Evolutionary conservation across 2,797 vertebrate species (phyloP), one percentile per base, ranked within the genome.

Genomic region (Microcaecilia unicolor): DNA sequence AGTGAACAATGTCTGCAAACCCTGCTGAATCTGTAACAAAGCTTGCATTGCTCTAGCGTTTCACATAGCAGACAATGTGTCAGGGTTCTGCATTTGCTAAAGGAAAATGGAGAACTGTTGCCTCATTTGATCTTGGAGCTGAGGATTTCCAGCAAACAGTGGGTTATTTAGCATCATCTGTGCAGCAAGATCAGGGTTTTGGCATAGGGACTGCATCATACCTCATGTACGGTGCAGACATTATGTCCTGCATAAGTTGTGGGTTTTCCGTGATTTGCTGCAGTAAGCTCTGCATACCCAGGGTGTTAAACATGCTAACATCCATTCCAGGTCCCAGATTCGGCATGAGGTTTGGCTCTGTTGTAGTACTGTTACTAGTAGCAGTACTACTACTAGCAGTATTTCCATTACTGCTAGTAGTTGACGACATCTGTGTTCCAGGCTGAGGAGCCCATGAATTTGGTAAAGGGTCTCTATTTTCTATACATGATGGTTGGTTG

Each of bases 61-160:
- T 45, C 87, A 85, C 90, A 92, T 89, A 35, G 86, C 85, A 9
- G 84, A 83, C 47, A 93, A 69, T 0, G 90, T 86, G 62, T 93
- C 89, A 37, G 89, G 86, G 67, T 80, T 89, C 78, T 92, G 87
- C 88, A 92, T 90, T 90, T 92, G n/a, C n/a, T n/a, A n/a, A n/a
- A n/a, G n/a, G n/a, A n/a, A n/a, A n/a, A n/a, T n/a, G n/a, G n/a
- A n/a, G n/a, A n/a, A n/a, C n/a, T n/a, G n/a, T n/a, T n/a, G n/a
- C n/a, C n/a, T n/a, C n/a, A n/a, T n/a, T n/a, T n/a, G n/a, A n/a
- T n/a, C n/a, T n/a, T n/a, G n/a, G n/a, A n/a, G n/a, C n/a, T n/a
- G n/a, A n/a, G n/a, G n/a, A n/a, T n/a, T n/a, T n/a, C n/a, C n/a
- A n/a, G n/a, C n/a, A n/a, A n/a, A n/a, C n/a, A n/a, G n/a, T n/a